These are phyloP conservation scores for Zygaena filipendulae DNA, from an alignment of 2,888 invertebrate species.

Conservation along the genomic window DNA sequence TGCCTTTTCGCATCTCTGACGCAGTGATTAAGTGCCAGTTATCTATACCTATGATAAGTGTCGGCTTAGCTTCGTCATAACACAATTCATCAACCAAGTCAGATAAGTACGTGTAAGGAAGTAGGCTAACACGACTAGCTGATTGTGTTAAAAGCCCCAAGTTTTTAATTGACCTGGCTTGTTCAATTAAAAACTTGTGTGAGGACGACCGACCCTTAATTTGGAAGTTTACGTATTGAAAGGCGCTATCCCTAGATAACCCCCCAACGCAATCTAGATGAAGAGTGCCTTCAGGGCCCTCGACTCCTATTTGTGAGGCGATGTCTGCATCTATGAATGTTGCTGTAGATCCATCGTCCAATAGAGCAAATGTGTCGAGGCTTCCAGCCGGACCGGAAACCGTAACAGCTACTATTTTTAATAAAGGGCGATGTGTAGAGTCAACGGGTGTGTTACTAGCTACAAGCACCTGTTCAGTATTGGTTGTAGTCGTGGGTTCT, in stretches of 20 bases:
- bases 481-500: not conserved
- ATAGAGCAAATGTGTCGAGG: conserved; percentile 2
- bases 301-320: conserved; percentile 2
- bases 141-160: conserved; percentile 3
- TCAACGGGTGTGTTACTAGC: not conserved
- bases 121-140: not conserved
- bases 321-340: conserved; percentile 2
- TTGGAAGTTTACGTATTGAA: not conserved
- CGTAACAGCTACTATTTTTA: conserved; percentile 4
- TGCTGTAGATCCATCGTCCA: conserved; percentile 7
- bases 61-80: conserved; percentile 3
- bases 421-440: not conserved
- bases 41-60: conserved; percentile 7
- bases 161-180: conserved; percentile 2
- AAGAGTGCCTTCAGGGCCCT: conserved; percentile 7
- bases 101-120: conserved; percentile 1
- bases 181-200: not conserved
- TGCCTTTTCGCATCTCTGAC: not conserved
- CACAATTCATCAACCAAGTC: conserved; percentile 1
- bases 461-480: not conserved
- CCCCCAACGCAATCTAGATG: conserved; percentile 1
- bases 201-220: not conserved
- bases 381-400: conserved; percentile 3
- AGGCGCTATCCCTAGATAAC: not conserved
- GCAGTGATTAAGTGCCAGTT: conserved; percentile 7